These are phyloP conservation scores for Isoperla grammatica DNA, from an alignment of 2,888 invertebrate genomes.

Conservation along the genomic window DNA sequence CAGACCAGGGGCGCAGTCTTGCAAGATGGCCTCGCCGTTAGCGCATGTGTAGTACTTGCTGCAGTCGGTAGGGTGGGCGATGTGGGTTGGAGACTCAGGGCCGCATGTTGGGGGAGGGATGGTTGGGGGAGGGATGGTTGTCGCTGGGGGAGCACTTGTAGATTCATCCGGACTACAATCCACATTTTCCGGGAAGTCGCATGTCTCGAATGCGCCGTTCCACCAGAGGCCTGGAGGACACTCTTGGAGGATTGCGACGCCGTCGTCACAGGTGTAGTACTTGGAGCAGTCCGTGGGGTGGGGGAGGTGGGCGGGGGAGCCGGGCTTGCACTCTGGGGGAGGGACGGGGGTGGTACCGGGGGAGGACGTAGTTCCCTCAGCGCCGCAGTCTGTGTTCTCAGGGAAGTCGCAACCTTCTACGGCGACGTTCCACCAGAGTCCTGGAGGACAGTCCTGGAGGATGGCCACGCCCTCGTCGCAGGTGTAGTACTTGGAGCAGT, in stretches of 20 bases:
- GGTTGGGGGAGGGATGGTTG: neutral
- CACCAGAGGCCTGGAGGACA: conserved; percentile 4
- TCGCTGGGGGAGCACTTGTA: neutral
- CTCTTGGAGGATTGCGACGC: neutral
- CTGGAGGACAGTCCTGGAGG: neutral
- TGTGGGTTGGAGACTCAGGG: neutral
- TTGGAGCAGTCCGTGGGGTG: conserved; percentile 2
- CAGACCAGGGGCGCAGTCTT: no score
- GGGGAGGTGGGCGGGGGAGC: neutral
- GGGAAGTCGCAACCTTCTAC: neutral
- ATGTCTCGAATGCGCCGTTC: neutral
- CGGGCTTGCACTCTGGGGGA: no score
- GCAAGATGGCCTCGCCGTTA: no score
- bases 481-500: conserved; percentile 7
- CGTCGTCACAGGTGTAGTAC: conserved; percentile 4
- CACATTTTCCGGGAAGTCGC: neutral
- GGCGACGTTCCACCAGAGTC: neutral
- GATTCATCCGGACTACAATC: neutral
- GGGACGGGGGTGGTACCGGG: neutral
- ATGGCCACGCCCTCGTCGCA: neutral
- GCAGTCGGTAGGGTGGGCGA: neutral
- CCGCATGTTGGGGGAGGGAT: neutral
- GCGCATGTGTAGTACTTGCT: no score
- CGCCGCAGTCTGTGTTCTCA: neutral
- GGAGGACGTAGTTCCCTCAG: neutral